Percentiles rank a stretch among this genome's conserved stretches.
These are phyloP conservation scores for Stramonita haemastoma DNA, from an alignment of 2,888 invertebrate genomes.

Conservation along the genomic window DNA sequence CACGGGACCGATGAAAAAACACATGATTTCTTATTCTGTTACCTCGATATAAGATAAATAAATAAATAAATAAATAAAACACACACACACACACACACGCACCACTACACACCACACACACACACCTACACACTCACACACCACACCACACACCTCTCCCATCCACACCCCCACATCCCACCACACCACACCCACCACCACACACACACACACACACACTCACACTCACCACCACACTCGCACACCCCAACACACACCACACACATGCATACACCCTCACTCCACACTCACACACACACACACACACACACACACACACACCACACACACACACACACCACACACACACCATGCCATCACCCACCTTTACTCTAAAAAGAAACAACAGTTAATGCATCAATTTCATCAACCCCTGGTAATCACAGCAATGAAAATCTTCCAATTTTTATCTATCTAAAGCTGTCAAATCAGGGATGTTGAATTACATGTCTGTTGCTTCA, in stretches of 20 bases:
- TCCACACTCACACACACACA: not conserved
- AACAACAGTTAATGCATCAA: not conserved
- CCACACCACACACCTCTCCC: not conserved
- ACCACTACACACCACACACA: not conserved
- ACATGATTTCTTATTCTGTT: too few relatives aligned
- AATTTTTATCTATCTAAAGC: too few relatives aligned
- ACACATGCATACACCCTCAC: not conserved
- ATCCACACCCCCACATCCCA: too few relatives aligned
- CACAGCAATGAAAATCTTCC: too few relatives aligned
- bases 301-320: not conserved
- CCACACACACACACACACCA: conserved; percentile 9
- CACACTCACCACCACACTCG: not conserved
- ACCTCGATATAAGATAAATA: too few relatives aligned
- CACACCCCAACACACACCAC: not conserved
- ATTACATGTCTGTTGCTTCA: too few relatives aligned
- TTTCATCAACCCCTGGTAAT: too few relatives aligned
- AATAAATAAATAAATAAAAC: not conserved
- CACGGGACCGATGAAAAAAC: too few relatives aligned
- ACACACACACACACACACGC: not conserved
- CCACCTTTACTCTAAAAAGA: not conserved
- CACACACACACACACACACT: not conserved
- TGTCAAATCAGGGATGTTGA: too few relatives aligned
- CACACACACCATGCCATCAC: not conserved
- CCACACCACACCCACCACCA: not conserved
- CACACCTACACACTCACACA: not conserved